Evolutionary conservation across 2,888 invertebrate genomes (phyloP).

Genomic region (Apantesis nais): DNA sequence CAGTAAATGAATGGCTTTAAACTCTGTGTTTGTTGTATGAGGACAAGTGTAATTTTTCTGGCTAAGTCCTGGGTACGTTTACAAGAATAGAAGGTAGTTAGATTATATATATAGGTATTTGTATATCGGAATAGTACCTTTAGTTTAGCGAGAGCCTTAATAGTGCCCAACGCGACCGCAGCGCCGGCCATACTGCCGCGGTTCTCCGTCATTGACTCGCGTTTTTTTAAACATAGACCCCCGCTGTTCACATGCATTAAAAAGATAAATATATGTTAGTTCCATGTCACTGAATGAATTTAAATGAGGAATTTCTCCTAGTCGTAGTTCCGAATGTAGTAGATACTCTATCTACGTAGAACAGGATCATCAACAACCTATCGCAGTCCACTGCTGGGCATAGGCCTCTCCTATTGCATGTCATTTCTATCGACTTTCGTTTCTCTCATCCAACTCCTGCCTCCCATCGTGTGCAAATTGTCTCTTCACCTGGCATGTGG

Average conservation of each 20-base stretch:
- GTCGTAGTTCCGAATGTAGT: too few relatives aligned
- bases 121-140: too few relatives aligned
- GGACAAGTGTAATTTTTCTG: neutral
- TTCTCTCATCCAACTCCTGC: too few relatives aligned
- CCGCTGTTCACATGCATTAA: conserved; percentile 80
- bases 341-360: neutral
- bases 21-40: neutral
- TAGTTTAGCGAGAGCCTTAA: conserved; percentile 88
- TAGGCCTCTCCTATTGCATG: too few relatives aligned
- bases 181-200: conserved; percentile 94
- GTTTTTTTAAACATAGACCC: conserved; percentile 89
- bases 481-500: too few relatives aligned
- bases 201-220: conserved; percentile 87
- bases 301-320: neutral
- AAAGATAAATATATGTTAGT: neutral
- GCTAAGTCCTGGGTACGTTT: neutral
- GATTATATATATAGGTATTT: too few relatives aligned
- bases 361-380: too few relatives aligned
- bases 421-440: too few relatives aligned
- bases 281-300: neutral
- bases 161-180: conserved; percentile 89
- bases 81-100: neutral
- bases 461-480: too few relatives aligned
- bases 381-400: too few relatives aligned
- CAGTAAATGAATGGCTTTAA: neutral